Evolutionary conservation across 2,888 invertebrate species (phyloP), one percentile per base, ranked within the genome.

Genomic region (Callimorpha dominula): DNA sequence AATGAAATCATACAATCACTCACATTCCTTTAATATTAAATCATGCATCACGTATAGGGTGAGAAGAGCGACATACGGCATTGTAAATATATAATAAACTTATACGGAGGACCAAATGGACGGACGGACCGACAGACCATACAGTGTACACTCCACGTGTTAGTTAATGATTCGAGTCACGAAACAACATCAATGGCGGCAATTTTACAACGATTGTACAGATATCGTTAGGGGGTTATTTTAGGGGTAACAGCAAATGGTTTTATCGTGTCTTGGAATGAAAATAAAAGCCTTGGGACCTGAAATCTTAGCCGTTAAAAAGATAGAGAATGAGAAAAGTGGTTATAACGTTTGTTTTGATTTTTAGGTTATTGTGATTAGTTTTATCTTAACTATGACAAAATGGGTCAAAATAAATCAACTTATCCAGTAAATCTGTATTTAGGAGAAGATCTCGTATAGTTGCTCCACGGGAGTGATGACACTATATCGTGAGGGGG

Each of bases 151-250:
- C 20, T 42, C 57, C 65, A 57, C 40, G 64, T 68, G 67, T 54
- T 82, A 79, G 73, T 74, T 88, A 89, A 89, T 87, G 89, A 83
- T 78, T 68, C 77, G 31, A 77, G 87, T 87, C 89, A 89, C 89
- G 89, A 78, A 80, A 86, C 72, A 66, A 73, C 82, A 81, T 82
- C 83, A 83, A 82, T 85, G 80, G 81, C 79, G 73, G 69, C 78
- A 80, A 84, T 82, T 78, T 79, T 77, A 81, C 76, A 81, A 72
- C 77, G 72, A 81, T 75, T 85, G 77, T 74, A 78, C 78, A 78
- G 80, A 78, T 80, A 81, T 81, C 78, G 73, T 78, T 77, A 78
- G 78, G 84, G 81, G 81, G 72, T 76, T 70, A 71, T 77, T 82
- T 73, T 80, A 71, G 20, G 74, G 78, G 73, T 20, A 2, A 40